phyloP scores from a whole-genome alignment of 2,797 vertebrate species.

The Emys orbicularis region DNA sequence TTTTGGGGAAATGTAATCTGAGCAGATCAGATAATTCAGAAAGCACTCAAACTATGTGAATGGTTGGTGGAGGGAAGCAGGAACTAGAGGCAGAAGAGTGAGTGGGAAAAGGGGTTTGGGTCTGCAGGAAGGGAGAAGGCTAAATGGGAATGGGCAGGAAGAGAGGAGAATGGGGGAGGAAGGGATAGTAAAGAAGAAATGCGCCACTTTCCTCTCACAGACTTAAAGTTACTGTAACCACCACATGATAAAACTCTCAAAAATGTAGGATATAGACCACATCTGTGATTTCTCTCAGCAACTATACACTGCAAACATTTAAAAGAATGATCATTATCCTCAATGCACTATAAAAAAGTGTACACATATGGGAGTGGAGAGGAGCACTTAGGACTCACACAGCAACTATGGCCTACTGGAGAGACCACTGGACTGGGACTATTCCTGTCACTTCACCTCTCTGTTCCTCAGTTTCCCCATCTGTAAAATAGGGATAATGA shows the following conservation, averaged over 20 bases:
- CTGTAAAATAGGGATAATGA: background rate
- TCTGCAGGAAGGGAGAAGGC: background rate
- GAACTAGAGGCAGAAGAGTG: too few relatives aligned
- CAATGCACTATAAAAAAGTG: background rate
- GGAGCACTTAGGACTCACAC: too few relatives aligned
- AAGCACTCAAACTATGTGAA: background rate
- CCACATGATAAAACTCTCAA: background rate
- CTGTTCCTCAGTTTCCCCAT: background rate
- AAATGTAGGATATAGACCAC: background rate
- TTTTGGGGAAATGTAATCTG: background rate
- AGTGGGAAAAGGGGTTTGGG: too few relatives aligned
- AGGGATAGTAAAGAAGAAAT: background rate
- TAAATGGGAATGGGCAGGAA: background rate
- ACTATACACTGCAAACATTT: background rate
- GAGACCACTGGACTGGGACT: background rate
- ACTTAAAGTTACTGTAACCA: background rate
- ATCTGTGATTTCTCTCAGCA: background rate
- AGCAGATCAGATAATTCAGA: background rate
- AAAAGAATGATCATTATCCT: background rate
- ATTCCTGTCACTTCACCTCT: background rate
- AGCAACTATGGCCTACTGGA: background rate
- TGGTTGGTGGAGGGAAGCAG: too few relatives aligned
- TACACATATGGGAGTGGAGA: background rate
- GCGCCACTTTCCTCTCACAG: background rate
- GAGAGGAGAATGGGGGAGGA: background rate